phyloP scores from a whole-genome alignment of 2,113 vertebrate species.

The Martes martes region DNA sequence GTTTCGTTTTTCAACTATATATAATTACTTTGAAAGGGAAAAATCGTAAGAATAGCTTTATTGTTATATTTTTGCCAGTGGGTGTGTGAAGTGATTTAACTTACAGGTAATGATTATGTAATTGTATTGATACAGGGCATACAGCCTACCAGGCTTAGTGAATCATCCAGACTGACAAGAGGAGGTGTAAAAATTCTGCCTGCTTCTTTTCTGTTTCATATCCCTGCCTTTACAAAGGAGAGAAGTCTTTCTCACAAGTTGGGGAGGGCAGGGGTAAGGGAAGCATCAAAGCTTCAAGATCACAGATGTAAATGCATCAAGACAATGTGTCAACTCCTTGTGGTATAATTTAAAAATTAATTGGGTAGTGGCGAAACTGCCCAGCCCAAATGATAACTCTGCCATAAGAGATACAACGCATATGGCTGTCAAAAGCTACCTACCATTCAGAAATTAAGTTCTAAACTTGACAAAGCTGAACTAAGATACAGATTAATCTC shows the following conservation, averaged over 20 bases:
- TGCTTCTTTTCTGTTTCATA: constrained; percentile 76
- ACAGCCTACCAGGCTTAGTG: constrained; percentile 80
- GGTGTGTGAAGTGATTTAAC: constrained; percentile 85
- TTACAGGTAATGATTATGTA: constrained; percentile 88
- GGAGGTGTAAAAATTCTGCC: constrained; percentile 80
- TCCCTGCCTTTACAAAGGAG: constrained; percentile 72
- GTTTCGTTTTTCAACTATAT: constrained; percentile 78
- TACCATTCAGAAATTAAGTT: constrained; percentile 64
- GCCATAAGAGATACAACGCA: constrained; percentile 53
- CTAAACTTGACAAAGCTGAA: constrained; percentile 69
- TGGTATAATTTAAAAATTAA: constrained; percentile 75
- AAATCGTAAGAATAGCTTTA: constrained; percentile 83
- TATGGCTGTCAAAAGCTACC: constrained; percentile 60
- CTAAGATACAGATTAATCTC: constrained; percentile 55
- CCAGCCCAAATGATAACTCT: constrained; percentile 49
- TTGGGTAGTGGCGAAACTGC: constrained; percentile 61
- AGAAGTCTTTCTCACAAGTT: constrained; percentile 72
- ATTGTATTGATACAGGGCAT: constrained; percentile 84
- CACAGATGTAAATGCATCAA: constrained; percentile 72
- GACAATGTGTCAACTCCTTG: constrained; percentile 65
- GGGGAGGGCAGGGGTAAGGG: constrained; percentile 30
- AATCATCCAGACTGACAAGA: constrained; percentile 85
- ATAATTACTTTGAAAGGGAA: constrained; percentile 81
- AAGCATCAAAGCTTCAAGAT: constrained; percentile 70
- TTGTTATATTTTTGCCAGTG: constrained; percentile 85